Evolutionary conservation across 2,888 invertebrate species (phyloP), one percentile per base, ranked within the genome.

Genomic region (Scelioninae gen. 1): DNA sequence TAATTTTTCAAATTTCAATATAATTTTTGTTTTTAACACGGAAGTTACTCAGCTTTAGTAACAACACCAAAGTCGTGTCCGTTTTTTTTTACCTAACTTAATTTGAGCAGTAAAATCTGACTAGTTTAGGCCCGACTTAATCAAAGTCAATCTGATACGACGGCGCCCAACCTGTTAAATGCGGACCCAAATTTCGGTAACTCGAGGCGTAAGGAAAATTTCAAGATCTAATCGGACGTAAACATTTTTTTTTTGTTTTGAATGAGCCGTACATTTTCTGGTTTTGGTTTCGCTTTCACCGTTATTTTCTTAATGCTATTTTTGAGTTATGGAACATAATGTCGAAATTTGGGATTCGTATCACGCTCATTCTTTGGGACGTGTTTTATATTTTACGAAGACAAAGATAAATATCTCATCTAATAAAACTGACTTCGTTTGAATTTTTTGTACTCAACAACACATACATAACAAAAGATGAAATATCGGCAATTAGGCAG

Each of bases 211-310:
- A 11, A 74, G 65, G 76, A 76, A 81, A 81, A 76, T 40, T 58
- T 69, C 47, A n/a, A 74, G 74, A 80, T 80, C 63, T 80, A 80
- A 80, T 80, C 75, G 40, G 40, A 69, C 56, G 5, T 47, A 38
- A 71, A 78, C 78, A 56, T 62, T 68, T 38, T 8, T 34, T 38
- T 38, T 10, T 62, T 68, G 69, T 71, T 78, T 58, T 75, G 31
- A 23, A 5, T 53, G 5, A 53, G 71, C n/a, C 40, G 71, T 58
- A 51, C 60, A 66, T 72, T 79, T 79, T 72, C 51, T 71, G 31
- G 60, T 55, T 63, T 45, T 10, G 16, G 66, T 60, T 65, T 72
- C 43, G 78, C 49, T 66, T 71, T 78, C 77, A 77, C 77, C 55
- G 77, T 77, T 69, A 77, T 23, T 55, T 77, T 15, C 63, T 78